A percentile compares a stretch with the other conserved stretches of the same genome.
These are phyloP conservation scores for Diprion similis DNA, from an alignment of 1,140 invertebrate genomes.

Conservation along the genomic window DNA sequence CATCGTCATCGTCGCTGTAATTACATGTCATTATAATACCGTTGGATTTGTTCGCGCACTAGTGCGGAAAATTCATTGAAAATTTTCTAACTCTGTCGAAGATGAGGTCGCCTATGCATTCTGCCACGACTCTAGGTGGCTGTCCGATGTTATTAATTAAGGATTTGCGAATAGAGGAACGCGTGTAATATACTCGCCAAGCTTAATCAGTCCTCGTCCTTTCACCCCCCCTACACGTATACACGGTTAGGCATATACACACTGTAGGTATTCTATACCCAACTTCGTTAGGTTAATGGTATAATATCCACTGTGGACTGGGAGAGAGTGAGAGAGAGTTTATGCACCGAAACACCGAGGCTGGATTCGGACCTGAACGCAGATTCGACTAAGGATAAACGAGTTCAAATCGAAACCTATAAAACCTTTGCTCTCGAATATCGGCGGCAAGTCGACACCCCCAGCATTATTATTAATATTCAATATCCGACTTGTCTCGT, in stretches of 20 bases:
- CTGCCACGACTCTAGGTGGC: neutral
- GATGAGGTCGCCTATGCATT: too few relatives aligned
- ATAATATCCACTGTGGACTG: constrained; percentile 56
- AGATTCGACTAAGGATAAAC: neutral
- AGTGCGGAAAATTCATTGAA: too few relatives aligned
- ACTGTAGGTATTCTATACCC: constrained; percentile 31
- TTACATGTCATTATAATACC: too few relatives aligned
- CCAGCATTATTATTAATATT: too few relatives aligned
- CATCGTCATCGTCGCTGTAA: too few relatives aligned
- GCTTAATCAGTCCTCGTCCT: neutral
- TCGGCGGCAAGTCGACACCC: too few relatives aligned
- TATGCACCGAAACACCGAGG: constrained; percentile 48
- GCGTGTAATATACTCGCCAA: neutral
- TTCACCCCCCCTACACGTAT: neutral
- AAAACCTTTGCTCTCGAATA: too few relatives aligned
- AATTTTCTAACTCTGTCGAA: too few relatives aligned
- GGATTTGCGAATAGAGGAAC: constrained; percentile 1
- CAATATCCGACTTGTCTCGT: too few relatives aligned
- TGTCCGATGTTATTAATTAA: constrained; percentile 5
- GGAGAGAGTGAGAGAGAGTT: constrained; percentile 41
- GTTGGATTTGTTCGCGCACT: too few relatives aligned
- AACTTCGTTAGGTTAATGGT: constrained; percentile 60
- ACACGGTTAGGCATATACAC: neutral
- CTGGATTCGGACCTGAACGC: constrained; percentile 39
- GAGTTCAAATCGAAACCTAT: too few relatives aligned